These are phyloP conservation scores for Leptopterna dolabrata DNA, from an alignment of 2,888 invertebrate species.

Conservation along the genomic window DNA sequence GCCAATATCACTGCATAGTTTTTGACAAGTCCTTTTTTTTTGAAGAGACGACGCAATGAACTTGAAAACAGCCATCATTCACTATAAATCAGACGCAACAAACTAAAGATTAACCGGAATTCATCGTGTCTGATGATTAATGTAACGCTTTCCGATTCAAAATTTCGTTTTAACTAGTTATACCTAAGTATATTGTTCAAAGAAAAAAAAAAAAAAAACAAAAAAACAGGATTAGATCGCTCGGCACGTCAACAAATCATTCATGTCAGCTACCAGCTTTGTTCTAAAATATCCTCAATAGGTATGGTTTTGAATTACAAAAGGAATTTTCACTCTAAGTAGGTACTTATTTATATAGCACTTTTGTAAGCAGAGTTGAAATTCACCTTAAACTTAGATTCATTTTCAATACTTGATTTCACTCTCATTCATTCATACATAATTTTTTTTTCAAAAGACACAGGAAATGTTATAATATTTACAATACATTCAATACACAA, in stretches of 20 bases:
- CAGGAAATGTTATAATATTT: constrained; percentile 47
- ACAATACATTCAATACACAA: constrained; percentile 49
- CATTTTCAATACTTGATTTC: neutral
- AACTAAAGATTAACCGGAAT: neutral
- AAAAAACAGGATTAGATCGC: neutral
- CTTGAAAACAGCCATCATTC: neutral
- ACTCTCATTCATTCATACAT: constrained; percentile 25
- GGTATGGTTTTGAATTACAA: neutral
- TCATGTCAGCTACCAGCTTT: neutral
- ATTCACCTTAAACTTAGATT: no score
- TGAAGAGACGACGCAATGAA: neutral
- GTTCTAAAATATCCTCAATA: neutral
- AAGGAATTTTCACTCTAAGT: neutral
- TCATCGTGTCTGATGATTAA: neutral
- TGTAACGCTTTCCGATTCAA: neutral
- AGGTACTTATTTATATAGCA: constrained; percentile 25
- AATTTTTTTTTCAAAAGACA: constrained; percentile 46
- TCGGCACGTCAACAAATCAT: neutral
- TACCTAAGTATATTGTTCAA: no score
- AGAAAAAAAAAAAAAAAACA: neutral
- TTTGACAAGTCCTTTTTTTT: constrained; percentile 34
- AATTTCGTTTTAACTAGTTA: no score
- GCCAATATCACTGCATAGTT: constrained; percentile 23
- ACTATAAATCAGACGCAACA: neutral
- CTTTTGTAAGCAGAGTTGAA: constrained; percentile 25